Conservation (phyloP, 2,797 vertebrate genomes). For the Enteromius trimaculatus region DNA sequence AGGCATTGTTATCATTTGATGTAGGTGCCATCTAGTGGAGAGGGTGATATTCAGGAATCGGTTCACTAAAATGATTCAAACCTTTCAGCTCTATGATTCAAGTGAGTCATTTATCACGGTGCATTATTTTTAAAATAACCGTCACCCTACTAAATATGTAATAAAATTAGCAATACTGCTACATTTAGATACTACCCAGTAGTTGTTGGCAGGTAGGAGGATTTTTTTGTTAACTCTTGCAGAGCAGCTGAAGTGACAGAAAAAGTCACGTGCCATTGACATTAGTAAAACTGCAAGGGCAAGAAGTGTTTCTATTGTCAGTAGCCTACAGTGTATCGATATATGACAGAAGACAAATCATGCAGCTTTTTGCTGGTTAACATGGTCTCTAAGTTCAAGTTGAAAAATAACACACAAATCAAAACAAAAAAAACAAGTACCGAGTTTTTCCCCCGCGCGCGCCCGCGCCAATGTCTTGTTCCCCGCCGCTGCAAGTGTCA, state of each 20-base stretch:
- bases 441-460: too few species aligned
- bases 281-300: background rate
- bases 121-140: background rate
- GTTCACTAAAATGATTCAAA: background rate
- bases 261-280: background rate
- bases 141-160: background rate
- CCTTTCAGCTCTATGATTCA: background rate
- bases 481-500: background rate
- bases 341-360: background rate
- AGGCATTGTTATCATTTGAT: constrained; percentile 66
- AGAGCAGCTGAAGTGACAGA: background rate
- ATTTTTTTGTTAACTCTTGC: background rate
- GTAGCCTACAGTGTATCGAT: background rate
- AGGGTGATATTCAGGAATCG: constrained; percentile 25
- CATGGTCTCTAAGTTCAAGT: background rate
- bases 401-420: background rate
- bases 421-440: background rate
- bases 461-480: background rate
- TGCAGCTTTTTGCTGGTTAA: background rate
- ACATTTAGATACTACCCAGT: background rate
- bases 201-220: background rate
- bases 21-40: constrained; percentile 79
- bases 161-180: too few species aligned
- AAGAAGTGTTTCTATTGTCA: background rate
- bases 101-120: background rate